A percentile compares a stretch with the other conserved stretches of the same genome.
phyloP scores from a whole-genome alignment of 2,888 invertebrate genomes.

The Mythimna lalbum region DNA sequence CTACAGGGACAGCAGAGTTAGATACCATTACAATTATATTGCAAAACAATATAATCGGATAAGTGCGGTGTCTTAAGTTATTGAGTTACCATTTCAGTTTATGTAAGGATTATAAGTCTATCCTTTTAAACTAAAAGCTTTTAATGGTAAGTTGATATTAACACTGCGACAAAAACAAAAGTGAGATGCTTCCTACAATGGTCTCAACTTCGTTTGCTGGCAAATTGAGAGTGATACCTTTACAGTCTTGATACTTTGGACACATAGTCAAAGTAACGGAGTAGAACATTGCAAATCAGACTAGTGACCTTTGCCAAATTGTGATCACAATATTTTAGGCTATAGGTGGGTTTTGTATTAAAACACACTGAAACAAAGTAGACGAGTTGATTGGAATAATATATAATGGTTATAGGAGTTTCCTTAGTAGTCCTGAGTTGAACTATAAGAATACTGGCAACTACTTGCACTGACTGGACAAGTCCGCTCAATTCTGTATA shows the following conservation, averaged over 20 bases:
- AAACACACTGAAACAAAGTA: background rate
- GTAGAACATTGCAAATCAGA: background rate
- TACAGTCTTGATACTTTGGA: background rate
- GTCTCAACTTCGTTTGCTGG: too few species aligned
- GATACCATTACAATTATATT: too few species aligned
- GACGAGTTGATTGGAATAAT: background rate
- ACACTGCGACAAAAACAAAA: background rate
- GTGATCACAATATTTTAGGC: background rate
- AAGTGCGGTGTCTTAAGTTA: conserved; percentile 27
- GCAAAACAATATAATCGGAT: conserved; percentile 31
- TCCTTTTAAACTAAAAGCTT: conserved; percentile 13
- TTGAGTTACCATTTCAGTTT: conserved; percentile 5
- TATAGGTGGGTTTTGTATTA: background rate
- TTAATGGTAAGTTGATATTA: conserved; percentile 1
- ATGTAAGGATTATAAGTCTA: background rate
- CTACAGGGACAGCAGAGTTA: conserved; percentile 17
- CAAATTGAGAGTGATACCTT: background rate
- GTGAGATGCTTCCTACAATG: background rate
- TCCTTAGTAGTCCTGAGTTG: too few species aligned
- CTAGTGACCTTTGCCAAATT: background rate
- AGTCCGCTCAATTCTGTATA: too few species aligned
- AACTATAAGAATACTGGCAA: too few species aligned
- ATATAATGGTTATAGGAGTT: too few species aligned
- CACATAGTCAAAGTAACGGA: background rate
- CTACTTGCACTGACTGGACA: too few species aligned